Base-by-base conservation (phyloP, 2,113 vertebrate genomes). In the Oreochromis spilurus region DNA sequence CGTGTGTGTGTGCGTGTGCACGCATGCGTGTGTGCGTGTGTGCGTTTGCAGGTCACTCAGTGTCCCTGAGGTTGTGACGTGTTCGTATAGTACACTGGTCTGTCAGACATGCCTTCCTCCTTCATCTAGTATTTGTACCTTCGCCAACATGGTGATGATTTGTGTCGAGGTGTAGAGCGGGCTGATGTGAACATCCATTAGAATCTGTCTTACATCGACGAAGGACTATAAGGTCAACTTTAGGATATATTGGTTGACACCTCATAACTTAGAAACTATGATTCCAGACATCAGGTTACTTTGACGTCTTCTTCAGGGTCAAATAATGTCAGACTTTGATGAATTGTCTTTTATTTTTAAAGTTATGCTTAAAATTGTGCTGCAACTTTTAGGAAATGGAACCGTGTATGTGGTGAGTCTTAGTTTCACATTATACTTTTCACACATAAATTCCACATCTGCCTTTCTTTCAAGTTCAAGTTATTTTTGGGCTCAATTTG, bases 1-100 rank as follows among this genome's bases (percentile, higher is more conserved):
- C n/a, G n/a, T n/a, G n/a, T 2, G 45, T 7, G 45, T 6, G 4
- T 0, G 11, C 0, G 4, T 1, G 16, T 0, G 48, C n/a, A n/a
- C n/a, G n/a, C n/a, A n/a, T 36, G 6, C 2, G 34, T 36, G 34
- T 36, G 34, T 36, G 7, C 3, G 34, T 6, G 34, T 36, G 6
- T 2, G 34, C 6, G 7, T 38, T 26, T 57, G 12, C 13, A 57
- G 55, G 24, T 29, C 38, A 40, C 11, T 11, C 38, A 40, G 9
- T 11, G 10, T 40, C 55, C 55, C 13, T 58, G 5, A 60, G 26
- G 26, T 10, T 60, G 57, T 2, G 26, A 31, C 2, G 4, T 58
- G 55, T 58, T 9, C 2, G 2, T 31, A 0, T 58, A 4, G 21
- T 3, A 31, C 29, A 60, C 29, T 34, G 57, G 8, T 31, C 2